These are phyloP conservation scores for Temnothorax ravouxi DNA, from an alignment of 2,888 invertebrate species.

Conservation along the genomic window DNA sequence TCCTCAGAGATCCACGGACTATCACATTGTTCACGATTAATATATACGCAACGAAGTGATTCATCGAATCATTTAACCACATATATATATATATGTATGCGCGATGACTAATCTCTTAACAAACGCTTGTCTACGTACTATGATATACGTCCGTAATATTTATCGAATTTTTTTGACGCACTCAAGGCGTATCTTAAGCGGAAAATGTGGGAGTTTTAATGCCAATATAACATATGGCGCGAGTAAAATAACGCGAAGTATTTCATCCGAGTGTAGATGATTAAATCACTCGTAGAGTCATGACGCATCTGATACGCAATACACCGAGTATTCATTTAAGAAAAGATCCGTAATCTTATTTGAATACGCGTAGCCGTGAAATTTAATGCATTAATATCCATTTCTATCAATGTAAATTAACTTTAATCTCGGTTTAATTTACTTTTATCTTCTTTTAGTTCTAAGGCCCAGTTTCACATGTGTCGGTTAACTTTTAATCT, in stretches of 20 bases:
- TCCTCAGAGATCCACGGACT: slow-evolving; percentile 73
- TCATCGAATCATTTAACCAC: slow-evolving; percentile 52
- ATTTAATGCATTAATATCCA: background rate
- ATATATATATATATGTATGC: background rate
- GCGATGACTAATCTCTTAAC: slow-evolving; percentile 55
- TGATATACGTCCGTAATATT: slow-evolving; percentile 15
- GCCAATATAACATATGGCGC: background rate
- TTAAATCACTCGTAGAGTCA: background rate
- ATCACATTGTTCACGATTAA: slow-evolving; percentile 69
- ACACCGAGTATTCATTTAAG: background rate
- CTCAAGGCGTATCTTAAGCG: background rate
- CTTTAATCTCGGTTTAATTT: too few species aligned
- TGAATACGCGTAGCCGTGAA: background rate
- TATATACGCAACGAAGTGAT: slow-evolving; percentile 35
- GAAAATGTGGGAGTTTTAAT: slow-evolving; percentile 26
- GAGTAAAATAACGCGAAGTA: slow-evolving; percentile 13
- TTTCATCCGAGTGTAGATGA: background rate
- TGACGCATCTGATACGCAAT: background rate
- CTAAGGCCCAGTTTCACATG: too few species aligned
- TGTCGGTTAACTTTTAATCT: too few species aligned
- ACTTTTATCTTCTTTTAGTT: too few species aligned
- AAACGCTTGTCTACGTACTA: slow-evolving; percentile 26
- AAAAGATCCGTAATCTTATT: background rate
- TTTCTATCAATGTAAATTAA: too few species aligned
- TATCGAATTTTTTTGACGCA: slow-evolving; percentile 23